Evolutionary conservation across 2,888 invertebrate species (phyloP).

Genomic region (Hemicrepidius hirtus): DNA sequence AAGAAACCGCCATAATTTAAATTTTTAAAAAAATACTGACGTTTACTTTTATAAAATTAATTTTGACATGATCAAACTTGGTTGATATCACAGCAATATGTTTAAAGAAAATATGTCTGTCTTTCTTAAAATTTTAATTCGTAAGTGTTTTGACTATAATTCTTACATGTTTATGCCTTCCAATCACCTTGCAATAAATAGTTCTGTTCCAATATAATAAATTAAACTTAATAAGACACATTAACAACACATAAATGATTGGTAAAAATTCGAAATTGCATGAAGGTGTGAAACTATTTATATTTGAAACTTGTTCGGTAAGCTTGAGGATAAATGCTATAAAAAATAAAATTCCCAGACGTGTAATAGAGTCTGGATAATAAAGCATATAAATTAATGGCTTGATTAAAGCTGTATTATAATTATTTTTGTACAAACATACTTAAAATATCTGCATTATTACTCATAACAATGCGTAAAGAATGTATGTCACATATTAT

Average conservation of each 20-base stretch:
- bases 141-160: too few relatives aligned
- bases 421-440: conserved; percentile 37
- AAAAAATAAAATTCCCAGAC: conserved; percentile 44
- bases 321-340: conserved; percentile 42
- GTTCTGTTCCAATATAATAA: too few relatives aligned
- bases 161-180: too few relatives aligned
- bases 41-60: too few relatives aligned
- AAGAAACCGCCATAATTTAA: too few relatives aligned
- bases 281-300: conserved; percentile 38
- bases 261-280: conserved; percentile 3
- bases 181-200: too few relatives aligned
- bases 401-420: conserved; percentile 39
- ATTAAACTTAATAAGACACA: too few relatives aligned
- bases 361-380: conserved; percentile 2
- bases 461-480: conserved; percentile 34
- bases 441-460: conserved; percentile 21
- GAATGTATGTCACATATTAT: conserved; percentile 39
- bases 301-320: conserved; percentile 11
- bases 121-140: too few relatives aligned
- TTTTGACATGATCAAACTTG: too few relatives aligned
- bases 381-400: conserved; percentile 42
- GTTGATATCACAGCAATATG: too few relatives aligned
- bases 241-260: conserved; percentile 25
- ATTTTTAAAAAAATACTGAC: too few relatives aligned
- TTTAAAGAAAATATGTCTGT: too few relatives aligned